Evolutionary conservation across 1,140 invertebrate genomes (phyloP), one percentile per base, ranked within the genome.

Genomic region (Microplitis mediator): DNA sequence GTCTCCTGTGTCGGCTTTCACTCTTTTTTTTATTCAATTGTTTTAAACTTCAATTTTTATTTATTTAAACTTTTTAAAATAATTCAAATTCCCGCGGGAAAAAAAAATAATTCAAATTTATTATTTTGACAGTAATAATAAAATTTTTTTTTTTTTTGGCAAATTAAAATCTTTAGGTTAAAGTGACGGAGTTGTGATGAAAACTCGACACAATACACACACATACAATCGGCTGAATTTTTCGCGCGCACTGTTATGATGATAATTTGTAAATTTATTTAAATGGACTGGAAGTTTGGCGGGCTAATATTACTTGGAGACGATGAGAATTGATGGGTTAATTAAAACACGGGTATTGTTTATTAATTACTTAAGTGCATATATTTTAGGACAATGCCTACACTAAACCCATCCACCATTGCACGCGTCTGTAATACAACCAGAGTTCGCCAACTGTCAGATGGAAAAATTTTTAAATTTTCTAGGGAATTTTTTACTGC

Each of bases 361-460:
- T 6, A 11, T 45, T 9, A 45, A 45, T 11, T 9, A 45, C 0
- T 45, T 67, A 63, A 62, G 62, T 74, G 72, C 76, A 75, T 76
- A 74, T 78, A 74, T 73, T 74, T 71, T 77, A 75, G 75, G 69
- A 80, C 79, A 75, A 80, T 74, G 74, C 64, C 78, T 77, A 72
- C 68, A 64, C 75, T 16, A 74, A 74, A 74, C 65, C 64, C 75
- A 62, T 80, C 78, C 74, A 74, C 78, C 79, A 78, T 79, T 79
- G 75, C 73, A 73, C 69, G 74, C 71, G 74, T 77, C 77, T 67
- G 74, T 75, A 77, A 79, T n/a, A n/a, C 67, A 75, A 76, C 45
- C 32, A 45, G 64, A 35, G 45, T 32, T 45, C 75, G 73, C 75
- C 76, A 80, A 79, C 74, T 11, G 51, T 39, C 13, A 13, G 6